A percentile compares a stretch with the other conserved stretches of the same genome.
phyloP scores from a whole-genome alignment of 1,140 invertebrate genomes.

The Lordiphosa clarofinis region DNA sequence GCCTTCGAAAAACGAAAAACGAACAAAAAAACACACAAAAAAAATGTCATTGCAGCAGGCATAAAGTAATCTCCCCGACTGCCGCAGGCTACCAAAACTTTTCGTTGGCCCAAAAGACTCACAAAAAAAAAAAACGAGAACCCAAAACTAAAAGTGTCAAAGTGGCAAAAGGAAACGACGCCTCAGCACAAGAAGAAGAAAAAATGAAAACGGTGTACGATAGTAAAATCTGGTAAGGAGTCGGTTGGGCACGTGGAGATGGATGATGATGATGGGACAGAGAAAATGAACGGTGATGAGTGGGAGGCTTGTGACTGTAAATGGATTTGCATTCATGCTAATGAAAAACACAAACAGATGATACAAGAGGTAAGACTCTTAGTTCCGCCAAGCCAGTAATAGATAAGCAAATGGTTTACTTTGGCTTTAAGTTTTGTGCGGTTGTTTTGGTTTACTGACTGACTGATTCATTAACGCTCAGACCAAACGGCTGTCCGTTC shows the following conservation, averaged over 20 bases:
- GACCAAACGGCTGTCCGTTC: too few relatives aligned
- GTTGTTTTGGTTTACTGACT: too few relatives aligned
- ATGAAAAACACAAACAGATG: constrained; percentile 8
- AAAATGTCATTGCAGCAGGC: constrained; percentile 30
- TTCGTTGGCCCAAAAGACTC: constrained; percentile 24
- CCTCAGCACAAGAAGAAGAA: constrained; percentile 1
- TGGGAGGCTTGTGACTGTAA: constrained; percentile 5
- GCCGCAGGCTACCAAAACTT: constrained; percentile 66
- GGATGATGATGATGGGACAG: constrained; percentile 4
- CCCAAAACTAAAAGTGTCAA: constrained; percentile 69
- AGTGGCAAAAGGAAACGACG: constrained; percentile 52
- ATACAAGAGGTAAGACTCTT: not conserved
- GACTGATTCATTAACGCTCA: too few relatives aligned
- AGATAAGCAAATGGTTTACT: not conserved
- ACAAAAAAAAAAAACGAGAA: constrained; percentile 20
- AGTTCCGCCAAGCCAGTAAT: not conserved
- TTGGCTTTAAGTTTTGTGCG: too few relatives aligned
- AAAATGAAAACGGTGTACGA: constrained; percentile 29
- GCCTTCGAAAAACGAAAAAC: constrained; percentile 20
- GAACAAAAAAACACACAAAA: constrained; percentile 13
- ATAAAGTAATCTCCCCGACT: constrained; percentile 64
- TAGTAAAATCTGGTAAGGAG: constrained; percentile 52
- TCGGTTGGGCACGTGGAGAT: constrained; percentile 4
- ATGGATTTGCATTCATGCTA: constrained; percentile 13
- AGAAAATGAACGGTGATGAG: constrained; percentile 5